A percentile compares a stretch with the other conserved stretches of the same genome.
These are phyloP conservation scores for Acinonyx jubatus DNA, from an alignment of 2,113 vertebrate genomes.

Conservation along the genomic window DNA sequence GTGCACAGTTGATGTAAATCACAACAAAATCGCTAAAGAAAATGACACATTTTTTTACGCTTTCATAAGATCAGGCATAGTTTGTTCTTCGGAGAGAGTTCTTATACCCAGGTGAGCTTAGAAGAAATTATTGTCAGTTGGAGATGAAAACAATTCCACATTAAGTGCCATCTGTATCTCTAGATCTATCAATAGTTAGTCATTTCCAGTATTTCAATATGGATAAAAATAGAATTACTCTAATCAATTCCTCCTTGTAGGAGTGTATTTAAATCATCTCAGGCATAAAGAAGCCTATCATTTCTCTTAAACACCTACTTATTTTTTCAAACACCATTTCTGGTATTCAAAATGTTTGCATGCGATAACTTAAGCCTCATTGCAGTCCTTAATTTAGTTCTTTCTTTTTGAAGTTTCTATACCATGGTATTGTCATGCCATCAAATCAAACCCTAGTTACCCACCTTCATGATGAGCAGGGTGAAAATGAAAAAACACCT, in stretches of 20 bases:
- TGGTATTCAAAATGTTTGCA: slow-evolving; percentile 43
- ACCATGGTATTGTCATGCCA: neutral
- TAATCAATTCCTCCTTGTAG: neutral
- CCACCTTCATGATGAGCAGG: neutral
- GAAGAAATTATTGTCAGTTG: neutral
- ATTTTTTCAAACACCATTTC: neutral
- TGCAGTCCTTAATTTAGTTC: neutral
- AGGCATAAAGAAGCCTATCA: neutral
- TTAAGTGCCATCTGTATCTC: neutral
- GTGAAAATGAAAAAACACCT: neutral
- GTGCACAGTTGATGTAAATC: neutral
- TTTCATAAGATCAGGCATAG: neutral
- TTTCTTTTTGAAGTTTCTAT: neutral
- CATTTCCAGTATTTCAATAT: slow-evolving; percentile 3
- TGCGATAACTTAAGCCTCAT: slow-evolving; percentile 15
- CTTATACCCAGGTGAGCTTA: neutral
- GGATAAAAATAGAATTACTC: neutral
- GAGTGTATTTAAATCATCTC: slow-evolving; percentile 28
- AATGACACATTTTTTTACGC: neutral
- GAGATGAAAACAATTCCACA: slow-evolving; percentile 22
- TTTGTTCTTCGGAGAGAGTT: slow-evolving; percentile 1
- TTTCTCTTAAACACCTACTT: slow-evolving; percentile 27
- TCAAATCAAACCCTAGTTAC: neutral
- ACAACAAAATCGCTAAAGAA: slow-evolving; percentile 7
- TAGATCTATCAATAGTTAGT: neutral